A percentile compares a stretch with the other conserved stretches of the same genome.
Evolutionary conservation across 2,113 vertebrate species (phyloP).

Genomic region (Dromiciops gliroides): DNA sequence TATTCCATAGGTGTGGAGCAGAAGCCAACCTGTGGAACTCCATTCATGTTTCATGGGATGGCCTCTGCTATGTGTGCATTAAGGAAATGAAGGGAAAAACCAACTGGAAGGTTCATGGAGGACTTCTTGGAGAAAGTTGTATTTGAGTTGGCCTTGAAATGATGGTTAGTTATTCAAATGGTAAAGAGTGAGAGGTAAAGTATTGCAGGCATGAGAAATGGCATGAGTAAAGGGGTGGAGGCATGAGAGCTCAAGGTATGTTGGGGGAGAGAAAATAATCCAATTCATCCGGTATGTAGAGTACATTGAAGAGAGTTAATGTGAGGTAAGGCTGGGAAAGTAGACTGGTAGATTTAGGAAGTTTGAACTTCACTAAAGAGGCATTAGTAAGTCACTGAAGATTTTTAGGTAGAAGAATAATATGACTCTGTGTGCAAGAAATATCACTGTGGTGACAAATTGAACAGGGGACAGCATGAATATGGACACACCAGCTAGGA

Average conservation of each 20-base stretch:
- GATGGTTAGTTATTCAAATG: background rate
- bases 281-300: background rate
- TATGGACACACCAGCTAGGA: background rate
- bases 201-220: background rate
- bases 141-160: background rate
- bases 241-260: background rate
- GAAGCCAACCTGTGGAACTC: background rate
- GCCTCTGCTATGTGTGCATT: background rate
- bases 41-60: background rate
- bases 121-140: background rate
- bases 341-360: background rate
- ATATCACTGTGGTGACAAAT: background rate
- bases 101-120: background rate
- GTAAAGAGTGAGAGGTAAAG: background rate
- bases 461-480: background rate
- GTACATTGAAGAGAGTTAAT: background rate
- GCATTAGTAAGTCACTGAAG: background rate
- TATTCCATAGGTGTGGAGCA: background rate
- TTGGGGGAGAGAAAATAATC: background rate
- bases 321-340: background rate
- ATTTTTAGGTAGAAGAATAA: background rate
- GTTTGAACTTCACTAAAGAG: background rate
- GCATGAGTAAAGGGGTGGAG: background rate
- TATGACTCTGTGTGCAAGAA: background rate
- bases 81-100: background rate